Percentiles rank a stretch among this genome's conserved stretches.
Evolutionary conservation across 2,113 vertebrate species (phyloP).

Genomic region (Scomber japonicus): DNA sequence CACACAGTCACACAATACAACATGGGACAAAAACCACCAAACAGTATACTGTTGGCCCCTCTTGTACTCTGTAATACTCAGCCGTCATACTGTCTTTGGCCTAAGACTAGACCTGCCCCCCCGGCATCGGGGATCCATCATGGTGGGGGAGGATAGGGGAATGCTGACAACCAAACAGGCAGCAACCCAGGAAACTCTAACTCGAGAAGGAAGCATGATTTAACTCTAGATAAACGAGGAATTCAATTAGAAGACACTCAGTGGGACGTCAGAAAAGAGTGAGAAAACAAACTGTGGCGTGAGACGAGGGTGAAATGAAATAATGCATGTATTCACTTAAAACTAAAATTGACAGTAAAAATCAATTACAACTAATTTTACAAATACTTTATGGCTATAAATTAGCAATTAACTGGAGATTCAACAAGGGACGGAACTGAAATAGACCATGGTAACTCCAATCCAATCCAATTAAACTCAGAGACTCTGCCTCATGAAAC

Average conservation of each 20-base stretch:
- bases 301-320: conserved; percentile 9
- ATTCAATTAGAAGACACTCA: conserved; percentile 69
- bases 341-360: conserved; percentile 15
- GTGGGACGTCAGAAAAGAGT: conserved; percentile 30
- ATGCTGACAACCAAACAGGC: conserved; percentile 55
- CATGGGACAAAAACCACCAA: neutral
- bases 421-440: conserved; percentile 10
- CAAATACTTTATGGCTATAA: neutral
- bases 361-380: neutral
- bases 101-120: conserved; percentile 47
- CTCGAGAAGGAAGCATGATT: conserved; percentile 65
- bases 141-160: conserved; percentile 37
- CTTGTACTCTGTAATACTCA: neutral
- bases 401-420: conserved; percentile 1
- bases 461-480: conserved; percentile 31
- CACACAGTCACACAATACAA: neutral
- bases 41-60: neutral
- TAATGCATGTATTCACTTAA: conserved; percentile 1
- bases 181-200: conserved; percentile 61
- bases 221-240: conserved; percentile 67
- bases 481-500: conserved; percentile 14
- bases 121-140: conserved; percentile 49
- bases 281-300: conserved; percentile 36
- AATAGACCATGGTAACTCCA: conserved; percentile 29
- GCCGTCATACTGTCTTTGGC: conserved; percentile 7